A percentile compares a stretch with the other conserved stretches of the same genome.
phyloP scores from a whole-genome alignment of 2,113 vertebrate genomes.

The Pionites leucogaster region DNA sequence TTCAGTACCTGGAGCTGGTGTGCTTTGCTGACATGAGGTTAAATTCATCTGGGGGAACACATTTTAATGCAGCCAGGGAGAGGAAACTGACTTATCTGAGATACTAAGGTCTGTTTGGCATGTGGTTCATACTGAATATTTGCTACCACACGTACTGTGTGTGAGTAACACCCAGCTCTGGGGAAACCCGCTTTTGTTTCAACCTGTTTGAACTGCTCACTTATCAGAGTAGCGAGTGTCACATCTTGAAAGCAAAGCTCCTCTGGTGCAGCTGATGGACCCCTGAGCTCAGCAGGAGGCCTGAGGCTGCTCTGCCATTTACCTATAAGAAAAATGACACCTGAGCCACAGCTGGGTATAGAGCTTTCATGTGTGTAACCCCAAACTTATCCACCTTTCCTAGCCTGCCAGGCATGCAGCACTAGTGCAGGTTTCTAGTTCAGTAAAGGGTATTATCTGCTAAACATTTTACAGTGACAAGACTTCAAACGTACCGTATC shows the following conservation, averaged over 20 bases:
- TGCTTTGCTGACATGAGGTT: background rate
- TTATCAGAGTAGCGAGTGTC: rapidly evolving
- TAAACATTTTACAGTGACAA: background rate
- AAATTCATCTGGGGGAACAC: background rate
- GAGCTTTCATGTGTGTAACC: background rate
- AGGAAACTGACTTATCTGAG: background rate
- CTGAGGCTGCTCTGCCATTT: background rate
- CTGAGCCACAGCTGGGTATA: background rate
- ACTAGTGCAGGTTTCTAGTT: background rate
- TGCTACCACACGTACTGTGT: background rate
- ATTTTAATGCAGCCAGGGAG: background rate
- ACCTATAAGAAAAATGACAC: background rate
- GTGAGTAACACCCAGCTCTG: too few relatives aligned
- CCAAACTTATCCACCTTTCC: background rate
- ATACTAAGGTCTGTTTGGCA: background rate
- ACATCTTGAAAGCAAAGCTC: background rate
- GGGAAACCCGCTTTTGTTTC: rapidly evolving
- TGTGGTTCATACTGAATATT: background rate
- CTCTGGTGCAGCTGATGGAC: background rate
- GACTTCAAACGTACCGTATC: background rate
- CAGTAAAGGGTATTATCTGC: background rate
- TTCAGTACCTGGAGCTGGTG: background rate
- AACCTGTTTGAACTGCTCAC: background rate
- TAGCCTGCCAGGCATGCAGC: background rate
- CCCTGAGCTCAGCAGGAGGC: background rate